These are phyloP conservation scores for Orycteropus afer DNA, from an alignment of 2,113 vertebrate species.

Conservation along the genomic window DNA sequence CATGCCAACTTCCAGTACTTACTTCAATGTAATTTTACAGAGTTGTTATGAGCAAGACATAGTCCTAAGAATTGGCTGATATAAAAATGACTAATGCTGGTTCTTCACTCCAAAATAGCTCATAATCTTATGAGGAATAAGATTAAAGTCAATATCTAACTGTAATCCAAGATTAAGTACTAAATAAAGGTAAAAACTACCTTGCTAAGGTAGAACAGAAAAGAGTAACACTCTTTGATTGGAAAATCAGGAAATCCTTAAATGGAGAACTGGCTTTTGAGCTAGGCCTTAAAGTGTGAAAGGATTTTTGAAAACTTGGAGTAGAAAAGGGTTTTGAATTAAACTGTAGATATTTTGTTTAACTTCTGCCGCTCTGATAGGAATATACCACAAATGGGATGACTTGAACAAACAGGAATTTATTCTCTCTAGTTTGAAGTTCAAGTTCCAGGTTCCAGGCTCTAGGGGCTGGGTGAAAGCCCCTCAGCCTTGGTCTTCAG, in stretches of 20 bases:
- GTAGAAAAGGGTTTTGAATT: background rate
- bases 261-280: background rate
- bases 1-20: background rate
- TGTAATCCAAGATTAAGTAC: background rate
- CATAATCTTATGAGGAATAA: background rate
- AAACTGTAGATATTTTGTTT: background rate
- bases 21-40: background rate
- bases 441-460: too few species aligned
- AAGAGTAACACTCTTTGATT: background rate
- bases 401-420: too few species aligned
- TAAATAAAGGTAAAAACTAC: background rate
- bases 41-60: background rate
- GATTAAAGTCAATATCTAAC: background rate
- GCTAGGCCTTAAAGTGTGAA: background rate
- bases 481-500: too few species aligned
- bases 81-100: conserved; percentile 24
- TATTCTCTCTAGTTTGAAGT: too few species aligned
- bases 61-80: background rate
- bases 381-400: too few species aligned
- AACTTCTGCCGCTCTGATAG: too few species aligned
- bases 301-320: background rate
- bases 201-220: background rate
- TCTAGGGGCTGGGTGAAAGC: too few species aligned
- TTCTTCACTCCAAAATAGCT: background rate
- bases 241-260: background rate